Evolutionary conservation across 1,140 invertebrate genomes (phyloP).

Genomic region (Heliconius nattereri): DNA sequence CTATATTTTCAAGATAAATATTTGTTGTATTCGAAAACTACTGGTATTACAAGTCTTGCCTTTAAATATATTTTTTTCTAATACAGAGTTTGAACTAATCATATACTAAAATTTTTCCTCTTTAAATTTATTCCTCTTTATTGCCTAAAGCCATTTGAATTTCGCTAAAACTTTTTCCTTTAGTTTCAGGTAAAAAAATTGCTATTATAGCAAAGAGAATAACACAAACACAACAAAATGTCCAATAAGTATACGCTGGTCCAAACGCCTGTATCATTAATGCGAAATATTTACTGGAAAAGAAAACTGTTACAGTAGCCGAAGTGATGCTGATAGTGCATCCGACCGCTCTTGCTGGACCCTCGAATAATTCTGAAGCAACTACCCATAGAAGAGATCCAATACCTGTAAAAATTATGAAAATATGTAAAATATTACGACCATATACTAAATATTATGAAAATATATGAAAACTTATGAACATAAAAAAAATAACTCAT

Average conservation of each 20-base stretch:
- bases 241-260: slow-evolving; percentile 41
- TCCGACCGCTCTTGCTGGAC: slow-evolving; percentile 50
- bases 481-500: too few relatives aligned
- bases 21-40: too few relatives aligned
- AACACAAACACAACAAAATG: slow-evolving; percentile 31
- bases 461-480: too few relatives aligned
- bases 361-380: slow-evolving; percentile 64
- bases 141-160: slow-evolving; percentile 33
- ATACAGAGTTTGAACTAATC: too few relatives aligned
- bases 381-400: slow-evolving; percentile 61
- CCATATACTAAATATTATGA: too few relatives aligned
- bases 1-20: too few relatives aligned
- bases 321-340: slow-evolving; percentile 58
- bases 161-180: slow-evolving; percentile 40
- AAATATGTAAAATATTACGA: too few relatives aligned
- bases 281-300: slow-evolving; percentile 63
- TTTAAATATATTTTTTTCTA: too few relatives aligned
- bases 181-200: slow-evolving; percentile 41
- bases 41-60: too few relatives aligned
- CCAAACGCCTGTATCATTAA: slow-evolving; percentile 27
- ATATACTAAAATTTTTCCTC: too few relatives aligned
- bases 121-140: too few relatives aligned
- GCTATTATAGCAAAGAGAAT: slow-evolving; percentile 30
- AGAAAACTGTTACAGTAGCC: slow-evolving; percentile 83
- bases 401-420: slow-evolving; percentile 47